Base-by-base conservation (phyloP, 2,797 vertebrate genomes). In the Telmatherina bonti region DNA sequence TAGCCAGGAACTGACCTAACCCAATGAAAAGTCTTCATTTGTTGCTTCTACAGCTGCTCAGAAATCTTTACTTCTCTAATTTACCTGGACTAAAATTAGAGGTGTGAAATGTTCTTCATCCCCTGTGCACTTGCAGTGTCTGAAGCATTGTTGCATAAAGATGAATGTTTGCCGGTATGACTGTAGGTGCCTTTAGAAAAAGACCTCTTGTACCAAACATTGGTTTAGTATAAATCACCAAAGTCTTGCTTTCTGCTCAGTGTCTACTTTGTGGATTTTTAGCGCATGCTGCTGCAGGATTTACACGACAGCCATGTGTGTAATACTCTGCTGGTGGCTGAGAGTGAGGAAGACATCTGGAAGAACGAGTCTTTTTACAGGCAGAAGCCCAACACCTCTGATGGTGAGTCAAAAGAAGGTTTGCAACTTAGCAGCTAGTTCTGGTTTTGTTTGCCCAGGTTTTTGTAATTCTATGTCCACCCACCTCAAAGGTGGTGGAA, bases 271-370 rank as follows among this genome's bases (percentile, higher is more conserved):
- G 8, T 62, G 1, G 55, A 38, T 55, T 49, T 72, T 55, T 60
- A 95, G 98, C 95, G 96, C 64, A 95, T 99, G 89, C 93, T 99
- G 60, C 94, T 99, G 74, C 98, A 99, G 81, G 97, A 98, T 83
- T 93, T 99, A 5, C 98, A 99, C 2, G 98, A 99, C 88, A 99
- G 96, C 62, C 98, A 97, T 7, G 89, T 97, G 64, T 99, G 98
- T 83, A 96, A 99, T 90, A 96, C 96, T 7, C 93, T 99, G 36
- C 93, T 99, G 91, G 98, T 99, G 78, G 98, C 97, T 7, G 98
- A 99, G 92, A 99, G 97, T 5, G 98, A 99, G 72, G 98, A 99
- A 76, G 98, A 99, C 78, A 96, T 99, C 88, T 99, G 98, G 98
- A 98, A 99, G 91, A 97, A 94, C 0, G 98, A 99, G 91, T 96